phyloP scores from a whole-genome alignment of 2,888 invertebrate species.

The Lasioglossum leucozonium region DNA sequence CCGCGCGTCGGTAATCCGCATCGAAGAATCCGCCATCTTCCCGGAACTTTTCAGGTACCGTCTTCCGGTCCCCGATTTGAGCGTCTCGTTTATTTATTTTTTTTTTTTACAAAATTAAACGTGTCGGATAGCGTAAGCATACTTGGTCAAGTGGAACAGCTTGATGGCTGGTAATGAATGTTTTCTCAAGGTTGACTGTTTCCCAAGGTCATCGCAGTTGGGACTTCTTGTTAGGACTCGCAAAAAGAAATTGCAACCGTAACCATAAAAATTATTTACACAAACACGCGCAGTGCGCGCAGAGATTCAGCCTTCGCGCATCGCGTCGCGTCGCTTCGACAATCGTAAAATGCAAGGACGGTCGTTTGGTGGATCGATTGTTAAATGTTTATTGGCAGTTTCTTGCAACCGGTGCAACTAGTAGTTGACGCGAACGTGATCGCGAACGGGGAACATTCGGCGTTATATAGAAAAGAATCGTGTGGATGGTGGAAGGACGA shows the following conservation, averaged over 20 bases:
- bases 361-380: not conserved
- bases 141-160: not conserved
- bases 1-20: conserved; percentile 8
- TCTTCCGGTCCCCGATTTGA: not conserved
- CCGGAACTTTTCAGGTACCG: not conserved
- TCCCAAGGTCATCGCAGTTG: too few relatives aligned
- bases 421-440: conserved; percentile 6
- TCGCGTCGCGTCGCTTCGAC: not conserved
- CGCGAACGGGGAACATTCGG: not conserved
- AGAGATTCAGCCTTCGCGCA: not conserved
- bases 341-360: not conserved
- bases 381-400: too few relatives aligned
- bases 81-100: not conserved
- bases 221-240: too few relatives aligned
- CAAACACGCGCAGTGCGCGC: too few relatives aligned
- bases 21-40: not conserved
- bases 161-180: too few relatives aligned
- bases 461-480: conserved; percentile 18
- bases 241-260: too few relatives aligned
- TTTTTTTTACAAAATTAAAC: too few relatives aligned
- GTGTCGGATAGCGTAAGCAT: too few relatives aligned
- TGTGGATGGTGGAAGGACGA: conserved; percentile 17
- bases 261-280: too few relatives aligned
- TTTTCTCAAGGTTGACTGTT: too few relatives aligned
- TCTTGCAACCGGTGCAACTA: not conserved